These are phyloP conservation scores for Belonocnema kinseyi DNA, from an alignment of 1,140 invertebrate genomes.

Conservation along the genomic window DNA sequence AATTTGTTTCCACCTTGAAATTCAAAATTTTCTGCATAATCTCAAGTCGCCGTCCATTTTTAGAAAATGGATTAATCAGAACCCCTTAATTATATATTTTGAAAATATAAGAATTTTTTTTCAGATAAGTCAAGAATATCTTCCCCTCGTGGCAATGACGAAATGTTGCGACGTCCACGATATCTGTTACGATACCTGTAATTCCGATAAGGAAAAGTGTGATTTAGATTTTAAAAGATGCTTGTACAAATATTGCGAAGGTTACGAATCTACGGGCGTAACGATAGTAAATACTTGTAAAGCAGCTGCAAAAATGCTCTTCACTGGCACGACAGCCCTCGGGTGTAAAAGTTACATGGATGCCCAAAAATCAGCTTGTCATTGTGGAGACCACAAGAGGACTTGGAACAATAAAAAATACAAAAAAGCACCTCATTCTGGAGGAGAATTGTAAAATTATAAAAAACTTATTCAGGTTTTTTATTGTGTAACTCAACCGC, in stretches of 20 bases:
- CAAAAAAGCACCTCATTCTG: conserved; percentile 62
- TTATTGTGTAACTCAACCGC: too few species aligned
- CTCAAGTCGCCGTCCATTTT: too few species aligned
- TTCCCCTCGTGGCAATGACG: conserved; percentile 86
- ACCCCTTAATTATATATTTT: too few species aligned
- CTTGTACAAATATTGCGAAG: conserved; percentile 88
- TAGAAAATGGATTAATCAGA: too few species aligned
- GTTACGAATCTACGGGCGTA: conserved; percentile 78
- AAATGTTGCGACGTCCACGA: conserved; percentile 91
- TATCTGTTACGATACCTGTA: conserved; percentile 93
- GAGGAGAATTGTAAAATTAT: conserved; percentile 69
- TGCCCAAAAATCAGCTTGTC: conserved; percentile 87
- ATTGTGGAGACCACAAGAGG: conserved; percentile 75
- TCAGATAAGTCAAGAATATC: conserved; percentile 84
- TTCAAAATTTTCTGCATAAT: too few species aligned
- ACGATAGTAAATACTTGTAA: conserved; percentile 86
- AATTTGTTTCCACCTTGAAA: too few species aligned
- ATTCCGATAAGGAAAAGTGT: conserved; percentile 88
- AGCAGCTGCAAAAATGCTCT: conserved; percentile 88
- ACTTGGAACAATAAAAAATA: conserved; percentile 58
- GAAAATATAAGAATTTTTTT: conserved; percentile 57
- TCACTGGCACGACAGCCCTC: conserved; percentile 86
- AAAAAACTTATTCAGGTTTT: conserved; percentile 24
- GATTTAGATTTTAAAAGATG: conserved; percentile 91
- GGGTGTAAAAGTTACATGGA: conserved; percentile 90